phyloP scores from a whole-genome alignment of 2,113 vertebrate species.

The Rhineura floridana region DNA sequence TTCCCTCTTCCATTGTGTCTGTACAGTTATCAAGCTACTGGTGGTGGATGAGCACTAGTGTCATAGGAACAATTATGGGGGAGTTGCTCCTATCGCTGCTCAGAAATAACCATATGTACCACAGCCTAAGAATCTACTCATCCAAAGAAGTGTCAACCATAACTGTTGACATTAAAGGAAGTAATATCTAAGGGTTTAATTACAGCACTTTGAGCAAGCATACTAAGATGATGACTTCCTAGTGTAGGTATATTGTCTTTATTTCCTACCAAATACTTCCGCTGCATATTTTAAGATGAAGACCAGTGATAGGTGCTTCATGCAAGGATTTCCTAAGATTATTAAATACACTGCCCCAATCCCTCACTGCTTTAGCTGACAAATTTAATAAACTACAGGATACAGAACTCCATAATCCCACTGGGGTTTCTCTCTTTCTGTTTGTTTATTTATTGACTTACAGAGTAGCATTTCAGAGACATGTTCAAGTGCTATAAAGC shows the following conservation, averaged over 20 bases:
- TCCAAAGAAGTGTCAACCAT: slow-evolving; percentile 39
- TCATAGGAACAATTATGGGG: background rate
- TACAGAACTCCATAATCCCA: slow-evolving; percentile 69
- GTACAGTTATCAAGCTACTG: background rate
- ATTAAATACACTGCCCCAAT: slow-evolving; percentile 75
- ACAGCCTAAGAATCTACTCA: slow-evolving; percentile 39
- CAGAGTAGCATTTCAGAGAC: slow-evolving; percentile 74
- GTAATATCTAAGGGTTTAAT: slow-evolving; percentile 49
- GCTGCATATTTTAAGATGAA: slow-evolving; percentile 58
- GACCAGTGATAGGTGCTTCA: slow-evolving; percentile 48
- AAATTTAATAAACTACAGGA: slow-evolving; percentile 79
- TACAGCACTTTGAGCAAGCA: slow-evolving; percentile 57
- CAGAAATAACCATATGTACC: background rate
- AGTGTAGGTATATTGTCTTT: slow-evolving; percentile 49
- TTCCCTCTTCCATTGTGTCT: background rate
- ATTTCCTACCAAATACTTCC: slow-evolving; percentile 63
- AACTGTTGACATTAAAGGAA: slow-evolving; percentile 42
- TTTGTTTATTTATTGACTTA: slow-evolving; percentile 55
- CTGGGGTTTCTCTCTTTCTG: slow-evolving; percentile 50
- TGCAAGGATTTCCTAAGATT: slow-evolving; percentile 75
- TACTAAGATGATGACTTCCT: slow-evolving; percentile 57
- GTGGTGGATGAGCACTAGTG: background rate
- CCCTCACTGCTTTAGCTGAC: slow-evolving; percentile 73
- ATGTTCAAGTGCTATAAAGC: slow-evolving; percentile 72
- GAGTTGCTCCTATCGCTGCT: background rate